Base-by-base conservation (phyloP, 2,888 invertebrate genomes). In the Ophraella communa region DNA sequence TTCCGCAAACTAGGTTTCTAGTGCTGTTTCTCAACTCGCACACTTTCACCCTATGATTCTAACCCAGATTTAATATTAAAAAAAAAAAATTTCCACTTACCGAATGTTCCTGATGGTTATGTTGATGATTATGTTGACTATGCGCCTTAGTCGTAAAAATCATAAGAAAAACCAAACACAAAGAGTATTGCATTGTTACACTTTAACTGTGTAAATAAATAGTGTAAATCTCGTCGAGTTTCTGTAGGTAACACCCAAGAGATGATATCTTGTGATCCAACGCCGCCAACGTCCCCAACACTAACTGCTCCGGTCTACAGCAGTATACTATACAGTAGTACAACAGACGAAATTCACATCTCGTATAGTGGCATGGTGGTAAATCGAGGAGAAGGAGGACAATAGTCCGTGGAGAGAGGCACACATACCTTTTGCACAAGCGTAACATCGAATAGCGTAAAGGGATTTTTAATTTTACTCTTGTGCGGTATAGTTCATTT, bases 101-200 rank as follows among this genome's bases (percentile, higher is more conserved):
- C 69, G 67, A 65, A 53, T 70, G 71, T 4, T 71, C 11, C 55
- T 69, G 66, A 42, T 70, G 66, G 47, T 67, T 67, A 53, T 66
- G 52, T 44, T 69, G 59, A 8, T 55, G 59, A 30, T 62, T 56
- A n/a, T 65, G 67, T n/a, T 67, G 63, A 24, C 66, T 60, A 18
- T 64, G 55, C 45, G 51, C 44, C 1, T 39, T 64, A 11, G 63
- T 24, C 52, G 57, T 62, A 17, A 67, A 39, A 44, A 55, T 63
- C 18, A 67, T 24, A 33, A 62, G 56, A n/a, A 70, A 58, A 59
- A 63, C 62, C 24, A 62, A 27, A 24, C 57, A 47, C 33, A 61
- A 39, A 18, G 49, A 51, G 21, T 33, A 55, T 49, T 64, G 42
- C 64, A 64, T 64, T 64, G 55, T 64, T 44, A 33, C 39, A 35